phyloP scores from a whole-genome alignment of 2,797 vertebrate species.

The Oreortyx pictus region DNA sequence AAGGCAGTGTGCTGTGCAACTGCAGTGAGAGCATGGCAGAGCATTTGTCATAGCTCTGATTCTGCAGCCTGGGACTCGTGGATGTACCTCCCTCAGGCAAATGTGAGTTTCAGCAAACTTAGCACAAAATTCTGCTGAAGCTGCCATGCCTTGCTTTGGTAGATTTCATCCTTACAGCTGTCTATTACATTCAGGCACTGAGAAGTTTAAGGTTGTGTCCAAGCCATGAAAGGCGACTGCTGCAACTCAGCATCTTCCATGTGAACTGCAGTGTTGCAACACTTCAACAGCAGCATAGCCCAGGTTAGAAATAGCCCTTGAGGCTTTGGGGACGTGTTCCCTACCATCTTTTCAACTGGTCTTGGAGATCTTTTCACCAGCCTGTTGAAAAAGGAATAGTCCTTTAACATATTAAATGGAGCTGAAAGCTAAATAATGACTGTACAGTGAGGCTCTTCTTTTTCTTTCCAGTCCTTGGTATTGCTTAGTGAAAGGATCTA shows the following conservation, averaged over 20 bases:
- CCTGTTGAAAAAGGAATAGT: not conserved
- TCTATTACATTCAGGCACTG: not conserved
- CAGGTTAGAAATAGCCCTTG: not conserved
- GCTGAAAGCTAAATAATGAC: not conserved
- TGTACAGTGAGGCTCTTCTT: not conserved
- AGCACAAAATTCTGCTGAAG: not conserved
- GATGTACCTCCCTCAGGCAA: not conserved
- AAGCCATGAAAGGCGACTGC: not conserved
- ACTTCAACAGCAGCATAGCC: not conserved
- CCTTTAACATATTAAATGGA: not conserved
- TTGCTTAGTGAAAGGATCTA: not conserved
- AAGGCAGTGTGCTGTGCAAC: not conserved
- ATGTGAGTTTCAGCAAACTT: not conserved
- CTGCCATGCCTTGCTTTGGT: not conserved
- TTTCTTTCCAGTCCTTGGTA: not conserved
- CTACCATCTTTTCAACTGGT: not conserved
- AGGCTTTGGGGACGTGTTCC: not conserved
- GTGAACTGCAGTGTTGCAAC: not conserved
- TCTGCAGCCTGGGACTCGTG: not conserved
- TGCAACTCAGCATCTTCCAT: rapidly evolving
- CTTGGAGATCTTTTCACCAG: not conserved
- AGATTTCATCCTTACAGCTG: not conserved
- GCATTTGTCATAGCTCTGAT: rapidly evolving
- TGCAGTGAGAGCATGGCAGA: rapidly evolving
- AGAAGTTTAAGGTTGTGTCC: not conserved